Base-by-base conservation (phyloP, 2,113 vertebrate species). In the Cepphus grylle region DNA sequence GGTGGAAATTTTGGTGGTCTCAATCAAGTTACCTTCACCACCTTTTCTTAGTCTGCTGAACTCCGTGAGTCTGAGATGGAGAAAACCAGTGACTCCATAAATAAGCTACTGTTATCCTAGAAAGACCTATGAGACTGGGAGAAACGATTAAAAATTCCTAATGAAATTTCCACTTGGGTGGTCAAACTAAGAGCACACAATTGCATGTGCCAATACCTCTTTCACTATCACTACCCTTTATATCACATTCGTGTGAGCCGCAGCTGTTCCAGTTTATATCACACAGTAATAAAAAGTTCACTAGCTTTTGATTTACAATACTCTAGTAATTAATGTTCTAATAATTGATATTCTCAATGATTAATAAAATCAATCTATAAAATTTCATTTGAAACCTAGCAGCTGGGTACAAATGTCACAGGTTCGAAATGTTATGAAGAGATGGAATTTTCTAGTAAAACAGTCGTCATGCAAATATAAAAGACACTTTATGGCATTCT, bases 131-230 rank as follows among this genome's bases (percentile, higher is more conserved):
- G n/a, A 79, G 34, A n/a, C 58, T 79, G 20, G 25, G 21, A 43
- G 38, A 90, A 76, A 25, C 29, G n/a, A 47, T 86, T 92, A 72
- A 88, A 85, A 88, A 72, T 80, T 76, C 29, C 62, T 80, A 65
- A 92, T 52, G 52, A 67, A 86, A 95, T 80, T 92, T 95, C 49
- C 12, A 9, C 56, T 76, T 52, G 47, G 42, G 29, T 38, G 47
- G 61, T 79, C 50, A 78, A 56, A 81, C 26, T 30, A 85, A 45
- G 55, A 90, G 40, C 29, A 42, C 19, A 0, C 16, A 27, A 27
- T 12, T 55, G 61, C 4, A 1, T 23, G 29, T 77, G 70, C 25
- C 53, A 15, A 5, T 78, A 23, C 66, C n/a, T 34, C 30, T 79
- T n/a, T 61, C 45, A 12, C 55, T 85, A 6, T 21, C 40, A 38